Conservation (phyloP, 2,113 vertebrate species). For the Mugil cephalus region DNA sequence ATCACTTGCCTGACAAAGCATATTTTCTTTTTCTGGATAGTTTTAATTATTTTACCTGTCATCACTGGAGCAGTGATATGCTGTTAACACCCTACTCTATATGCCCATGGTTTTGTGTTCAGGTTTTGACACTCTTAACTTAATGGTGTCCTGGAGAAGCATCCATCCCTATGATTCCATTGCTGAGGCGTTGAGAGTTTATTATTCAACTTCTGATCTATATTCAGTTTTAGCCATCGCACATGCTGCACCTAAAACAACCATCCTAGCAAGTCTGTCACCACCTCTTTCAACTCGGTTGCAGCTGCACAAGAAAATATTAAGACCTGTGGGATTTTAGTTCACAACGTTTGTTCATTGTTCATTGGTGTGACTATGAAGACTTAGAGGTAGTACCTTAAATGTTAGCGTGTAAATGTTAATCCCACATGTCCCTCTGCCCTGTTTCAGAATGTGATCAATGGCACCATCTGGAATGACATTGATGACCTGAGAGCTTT, state of each 20-base stretch:
- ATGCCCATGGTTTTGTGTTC: too few relatives aligned
- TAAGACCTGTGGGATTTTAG: not conserved
- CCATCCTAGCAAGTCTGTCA: not conserved
- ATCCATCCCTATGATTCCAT: too few relatives aligned
- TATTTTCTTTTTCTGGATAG: too few relatives aligned
- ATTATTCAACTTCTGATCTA: not conserved
- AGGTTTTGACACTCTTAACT: too few relatives aligned
- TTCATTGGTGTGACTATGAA: not conserved
- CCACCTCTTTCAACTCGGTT: not conserved
- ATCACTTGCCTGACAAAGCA: too few relatives aligned
- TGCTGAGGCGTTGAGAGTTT: not conserved
- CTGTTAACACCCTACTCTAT: too few relatives aligned
- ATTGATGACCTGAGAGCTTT: conserved; percentile 94
- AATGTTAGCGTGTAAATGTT: not conserved
- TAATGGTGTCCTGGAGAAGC: too few relatives aligned
- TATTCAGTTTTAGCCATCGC: not conserved
- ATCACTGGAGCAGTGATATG: too few relatives aligned
- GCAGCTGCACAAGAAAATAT: not conserved
- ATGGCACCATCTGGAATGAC: conserved; percentile 94
- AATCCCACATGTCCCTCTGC: not conserved
- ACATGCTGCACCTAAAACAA: not conserved
- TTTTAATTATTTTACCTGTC: too few relatives aligned
- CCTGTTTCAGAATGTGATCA: conserved; percentile 89
- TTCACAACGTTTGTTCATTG: not conserved
- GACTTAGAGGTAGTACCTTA: not conserved